Percentiles rank a stretch among this genome's conserved stretches.
These are phyloP conservation scores for Malurus splendens DNA, from an alignment of 2,797 vertebrate genomes.

Conservation along the genomic window DNA sequence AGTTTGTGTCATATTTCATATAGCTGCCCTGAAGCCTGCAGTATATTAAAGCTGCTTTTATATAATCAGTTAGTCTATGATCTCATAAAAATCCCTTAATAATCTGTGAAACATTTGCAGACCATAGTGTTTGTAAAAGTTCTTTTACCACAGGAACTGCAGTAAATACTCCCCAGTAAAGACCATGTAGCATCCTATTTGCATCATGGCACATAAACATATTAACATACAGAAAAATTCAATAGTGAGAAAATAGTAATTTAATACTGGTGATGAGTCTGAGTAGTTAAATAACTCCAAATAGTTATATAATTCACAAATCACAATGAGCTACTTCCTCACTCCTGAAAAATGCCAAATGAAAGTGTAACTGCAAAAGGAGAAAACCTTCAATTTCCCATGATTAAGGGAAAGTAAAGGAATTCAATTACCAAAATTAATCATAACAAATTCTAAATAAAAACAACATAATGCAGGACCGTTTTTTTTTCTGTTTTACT, in stretches of 20 bases:
- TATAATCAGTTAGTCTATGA: not conserved
- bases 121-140: not conserved
- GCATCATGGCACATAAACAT: not conserved
- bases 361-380: not conserved
- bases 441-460: not conserved
- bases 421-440: not conserved
- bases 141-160: not conserved
- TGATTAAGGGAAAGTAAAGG: not conserved
- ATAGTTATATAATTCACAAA: not conserved
- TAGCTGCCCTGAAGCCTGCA: not conserved
- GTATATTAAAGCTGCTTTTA: not conserved
- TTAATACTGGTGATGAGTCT: not conserved
- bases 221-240: not conserved
- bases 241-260: not conserved
- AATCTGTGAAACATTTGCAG: slow-evolving; percentile 4
- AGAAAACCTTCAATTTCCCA: not conserved
- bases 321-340: not conserved
- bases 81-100: not conserved
- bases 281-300: not conserved
- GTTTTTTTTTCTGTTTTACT: not conserved
- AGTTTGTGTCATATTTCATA: not conserved
- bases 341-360: not conserved
- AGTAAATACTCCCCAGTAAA: not conserved
- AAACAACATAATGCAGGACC: not conserved
- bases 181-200: not conserved